A percentile compares a stretch with the other conserved stretches of the same genome.
Conservation (phyloP, 1,140 invertebrate genomes). For the Drosophila obscura region DNA sequence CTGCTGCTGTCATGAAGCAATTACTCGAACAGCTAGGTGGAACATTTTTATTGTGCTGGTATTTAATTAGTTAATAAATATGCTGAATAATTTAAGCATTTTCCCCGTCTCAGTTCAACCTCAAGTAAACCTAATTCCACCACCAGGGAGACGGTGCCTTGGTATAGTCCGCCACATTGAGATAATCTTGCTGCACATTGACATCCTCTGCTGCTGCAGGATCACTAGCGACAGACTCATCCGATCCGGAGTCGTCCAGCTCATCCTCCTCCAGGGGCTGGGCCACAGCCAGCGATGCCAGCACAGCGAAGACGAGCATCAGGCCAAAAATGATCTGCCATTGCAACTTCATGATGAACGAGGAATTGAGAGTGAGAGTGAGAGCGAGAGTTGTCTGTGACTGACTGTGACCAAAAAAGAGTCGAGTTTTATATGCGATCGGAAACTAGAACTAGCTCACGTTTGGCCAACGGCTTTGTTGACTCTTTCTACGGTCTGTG, state of each 20-base stretch:
- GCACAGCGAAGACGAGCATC: constrained; percentile 7
- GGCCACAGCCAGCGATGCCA: neutral
- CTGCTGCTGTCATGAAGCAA: no score
- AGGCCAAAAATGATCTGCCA: constrained; percentile 10
- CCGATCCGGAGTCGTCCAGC: neutral
- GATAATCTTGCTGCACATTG: constrained; percentile 23
- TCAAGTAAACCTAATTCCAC: neutral
- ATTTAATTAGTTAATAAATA: no score
- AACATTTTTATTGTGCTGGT: no score
- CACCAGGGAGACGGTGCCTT: constrained; percentile 35
- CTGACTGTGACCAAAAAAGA: no score
- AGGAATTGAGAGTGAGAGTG: constrained; percentile 7
- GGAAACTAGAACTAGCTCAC: constrained; percentile 13
- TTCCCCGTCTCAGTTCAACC: no score
- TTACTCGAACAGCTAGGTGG: no score
- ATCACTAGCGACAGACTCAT: neutral
- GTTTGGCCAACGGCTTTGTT: neutral
- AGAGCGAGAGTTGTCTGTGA: constrained; percentile 20
- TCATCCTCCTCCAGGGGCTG: neutral
- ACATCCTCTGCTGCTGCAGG: neutral
- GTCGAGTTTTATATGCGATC: constrained; percentile 8
- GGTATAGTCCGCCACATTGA: constrained; percentile 34
- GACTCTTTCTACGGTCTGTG: constrained; percentile 1
- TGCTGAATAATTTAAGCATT: no score
- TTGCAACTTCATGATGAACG: constrained; percentile 17